Percentiles rank a stretch among this genome's conserved stretches.
Conservation (phyloP, 1,140 invertebrate genomes). For the Neoseiulus cucumeris region DNA sequence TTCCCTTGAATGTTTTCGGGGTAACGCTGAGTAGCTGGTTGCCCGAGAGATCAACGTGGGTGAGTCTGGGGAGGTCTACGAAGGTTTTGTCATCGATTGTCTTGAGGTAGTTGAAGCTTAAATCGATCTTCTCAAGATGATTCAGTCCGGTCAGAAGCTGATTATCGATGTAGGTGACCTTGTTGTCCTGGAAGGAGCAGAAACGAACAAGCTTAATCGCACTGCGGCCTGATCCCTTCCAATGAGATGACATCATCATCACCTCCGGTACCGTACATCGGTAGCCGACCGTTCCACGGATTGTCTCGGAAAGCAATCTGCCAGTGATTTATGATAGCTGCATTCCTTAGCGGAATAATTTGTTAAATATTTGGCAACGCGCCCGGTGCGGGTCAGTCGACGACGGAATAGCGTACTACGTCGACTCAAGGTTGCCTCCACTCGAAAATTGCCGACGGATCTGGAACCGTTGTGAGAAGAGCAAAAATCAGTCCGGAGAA, state of each 20-base stretch:
- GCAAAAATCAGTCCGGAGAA: no score
- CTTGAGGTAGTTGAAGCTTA: not conserved
- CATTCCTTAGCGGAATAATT: no score
- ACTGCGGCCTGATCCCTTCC: no score
- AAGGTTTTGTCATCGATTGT: not conserved
- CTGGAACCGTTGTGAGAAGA: no score
- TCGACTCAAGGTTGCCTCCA: no score
- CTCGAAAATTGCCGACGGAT: no score
- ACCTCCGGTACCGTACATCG: no score
- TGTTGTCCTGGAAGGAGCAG: not conserved
- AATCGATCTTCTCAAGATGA: not conserved
- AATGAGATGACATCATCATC: not conserved
- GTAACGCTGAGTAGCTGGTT: not conserved
- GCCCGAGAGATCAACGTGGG: not conserved
- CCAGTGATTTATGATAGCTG: no score
- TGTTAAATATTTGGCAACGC: no score
- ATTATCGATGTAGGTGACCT: not conserved
- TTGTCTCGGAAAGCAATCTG: not conserved
- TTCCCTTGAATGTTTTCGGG: not conserved
- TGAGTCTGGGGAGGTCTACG: not conserved
- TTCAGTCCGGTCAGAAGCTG: not conserved
- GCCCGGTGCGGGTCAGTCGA: no score
- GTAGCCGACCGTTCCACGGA: no score
- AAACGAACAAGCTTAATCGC: not conserved
- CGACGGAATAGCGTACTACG: no score